These are phyloP conservation scores for Lophura nycthemera DNA, from an alignment of 2,113 vertebrate genomes.

Conservation along the genomic window DNA sequence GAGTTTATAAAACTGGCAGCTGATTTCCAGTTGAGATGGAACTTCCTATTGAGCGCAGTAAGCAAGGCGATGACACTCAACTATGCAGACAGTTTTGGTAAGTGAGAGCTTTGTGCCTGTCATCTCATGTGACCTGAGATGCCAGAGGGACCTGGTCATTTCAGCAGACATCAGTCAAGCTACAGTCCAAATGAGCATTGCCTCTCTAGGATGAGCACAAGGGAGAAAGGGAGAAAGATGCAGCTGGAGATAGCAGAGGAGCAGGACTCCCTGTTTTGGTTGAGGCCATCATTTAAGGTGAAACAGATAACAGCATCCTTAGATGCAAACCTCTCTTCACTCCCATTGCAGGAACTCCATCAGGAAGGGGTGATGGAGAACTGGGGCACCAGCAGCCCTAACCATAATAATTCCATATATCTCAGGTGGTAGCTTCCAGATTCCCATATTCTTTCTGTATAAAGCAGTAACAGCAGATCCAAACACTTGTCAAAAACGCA, in stretches of 20 bases:
- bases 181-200: background rate
- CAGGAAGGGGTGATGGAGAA: background rate
- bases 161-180: background rate
- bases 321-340: background rate
- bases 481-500: background rate
- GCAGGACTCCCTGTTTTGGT: background rate
- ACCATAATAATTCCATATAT: background rate
- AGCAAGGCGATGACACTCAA: conserved; percentile 75
- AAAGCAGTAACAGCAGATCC: background rate
- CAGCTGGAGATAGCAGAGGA: background rate
- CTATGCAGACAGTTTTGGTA: conserved; percentile 72
- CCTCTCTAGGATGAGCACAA: background rate
- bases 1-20: conserved; percentile 65
- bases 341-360: background rate
- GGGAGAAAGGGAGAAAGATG: background rate
- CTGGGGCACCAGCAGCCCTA: background rate
- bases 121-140: background rate
- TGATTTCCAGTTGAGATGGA: conserved; percentile 77
- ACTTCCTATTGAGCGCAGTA: conserved; percentile 66
- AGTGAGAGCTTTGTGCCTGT: conserved; percentile 11
- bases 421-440: background rate
- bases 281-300: background rate
- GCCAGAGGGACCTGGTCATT: background rate
- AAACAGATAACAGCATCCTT: background rate
- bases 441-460: background rate